Percentiles rank a stretch among this genome's conserved stretches.
These are phyloP conservation scores for Siniperca scherzeri DNA, from an alignment of 2,797 vertebrate genomes.

Conservation along the genomic window DNA sequence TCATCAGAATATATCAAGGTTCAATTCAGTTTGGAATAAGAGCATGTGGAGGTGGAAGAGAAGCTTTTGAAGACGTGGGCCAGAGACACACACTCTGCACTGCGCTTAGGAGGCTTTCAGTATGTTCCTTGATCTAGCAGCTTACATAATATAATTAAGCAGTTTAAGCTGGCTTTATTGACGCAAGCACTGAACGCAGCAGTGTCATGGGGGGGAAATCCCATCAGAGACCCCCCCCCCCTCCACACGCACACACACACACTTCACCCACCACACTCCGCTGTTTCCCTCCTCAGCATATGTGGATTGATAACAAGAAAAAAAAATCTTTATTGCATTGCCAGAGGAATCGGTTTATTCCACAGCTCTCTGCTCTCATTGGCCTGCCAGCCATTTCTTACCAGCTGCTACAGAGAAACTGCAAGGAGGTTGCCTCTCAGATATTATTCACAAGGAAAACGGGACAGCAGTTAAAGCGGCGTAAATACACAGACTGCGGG, in stretches of 20 bases:
- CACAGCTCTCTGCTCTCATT: conserved; percentile 46
- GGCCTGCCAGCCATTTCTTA: conserved; percentile 59
- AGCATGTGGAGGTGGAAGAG: conserved; percentile 45
- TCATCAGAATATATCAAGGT: conserved; percentile 42
- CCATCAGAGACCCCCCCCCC: conserved; percentile 50
- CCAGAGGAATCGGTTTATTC: conserved; percentile 74
- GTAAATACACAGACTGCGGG: conserved; percentile 54
- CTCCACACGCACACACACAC: neutral
- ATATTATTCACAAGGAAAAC: conserved; percentile 59
- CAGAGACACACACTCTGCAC: conserved; percentile 42
- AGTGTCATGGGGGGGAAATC: conserved; percentile 53
- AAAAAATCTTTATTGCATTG: conserved; percentile 43
- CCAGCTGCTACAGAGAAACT: conserved; percentile 38
- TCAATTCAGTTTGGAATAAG: conserved; percentile 48
- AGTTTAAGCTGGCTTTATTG: conserved; percentile 83
- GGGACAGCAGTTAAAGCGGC: conserved; percentile 56
- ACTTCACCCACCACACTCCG: conserved; percentile 36
- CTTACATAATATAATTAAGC: conserved; percentile 87
- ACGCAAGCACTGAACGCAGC: conserved; percentile 70
- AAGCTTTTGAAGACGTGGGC: conserved; percentile 47
- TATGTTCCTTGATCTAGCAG: conserved; percentile 81
- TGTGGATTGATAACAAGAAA: conserved; percentile 64
- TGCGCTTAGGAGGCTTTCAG: conserved; percentile 68
- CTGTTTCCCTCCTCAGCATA: conserved; percentile 57
- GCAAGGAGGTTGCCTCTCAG: conserved; percentile 52